Conservation (phyloP, 2,113 vertebrate species). For the Phoxinus phoxinus region DNA sequence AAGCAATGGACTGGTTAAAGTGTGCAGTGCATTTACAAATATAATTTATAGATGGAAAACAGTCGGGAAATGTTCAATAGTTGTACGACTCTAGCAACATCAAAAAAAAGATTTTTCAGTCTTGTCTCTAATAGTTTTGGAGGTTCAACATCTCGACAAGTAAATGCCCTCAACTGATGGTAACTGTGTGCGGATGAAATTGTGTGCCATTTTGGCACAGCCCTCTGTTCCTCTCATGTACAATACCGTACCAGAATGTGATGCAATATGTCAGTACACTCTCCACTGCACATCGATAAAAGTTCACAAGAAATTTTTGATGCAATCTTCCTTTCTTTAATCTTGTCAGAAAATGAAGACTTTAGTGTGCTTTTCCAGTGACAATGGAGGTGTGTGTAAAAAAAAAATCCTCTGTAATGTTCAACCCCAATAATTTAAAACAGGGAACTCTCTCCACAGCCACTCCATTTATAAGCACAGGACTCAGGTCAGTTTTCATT, state of each 20-base stretch:
- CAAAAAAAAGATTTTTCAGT: too few species aligned
- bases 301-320: neutral
- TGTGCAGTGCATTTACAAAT: conserved; percentile 39
- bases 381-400: neutral
- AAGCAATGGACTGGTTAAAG: too few species aligned
- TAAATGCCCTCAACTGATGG: neutral
- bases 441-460: neutral
- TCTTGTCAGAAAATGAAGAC: neutral
- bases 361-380: neutral
- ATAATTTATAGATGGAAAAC: too few species aligned
- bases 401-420: neutral
- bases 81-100: too few species aligned
- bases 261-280: neutral
- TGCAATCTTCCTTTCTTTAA: neutral
- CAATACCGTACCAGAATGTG: neutral
- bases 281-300: neutral
- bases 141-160: neutral
- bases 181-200: neutral
- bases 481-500: too few species aligned
- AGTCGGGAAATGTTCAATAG: too few species aligned
- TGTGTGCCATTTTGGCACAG: neutral
- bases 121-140: too few species aligned
- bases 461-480: neutral
- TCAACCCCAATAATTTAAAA: neutral
- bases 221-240: neutral